These are phyloP conservation scores for Eupithecia inturbata DNA, from an alignment of 2,888 invertebrate genomes.

Conservation along the genomic window DNA sequence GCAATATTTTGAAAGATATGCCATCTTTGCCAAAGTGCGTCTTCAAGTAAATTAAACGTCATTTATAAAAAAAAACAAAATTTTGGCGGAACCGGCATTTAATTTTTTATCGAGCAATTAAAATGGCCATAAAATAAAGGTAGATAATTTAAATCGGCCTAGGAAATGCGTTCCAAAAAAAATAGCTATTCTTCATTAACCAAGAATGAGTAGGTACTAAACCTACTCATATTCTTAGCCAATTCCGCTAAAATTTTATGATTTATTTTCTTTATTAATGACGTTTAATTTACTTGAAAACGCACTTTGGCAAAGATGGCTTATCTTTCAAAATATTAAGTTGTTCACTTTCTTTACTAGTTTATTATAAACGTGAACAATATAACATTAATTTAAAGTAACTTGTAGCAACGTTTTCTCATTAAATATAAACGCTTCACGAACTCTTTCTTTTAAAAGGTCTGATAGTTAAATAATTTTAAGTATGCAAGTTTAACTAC, in stretches of 20 bases:
- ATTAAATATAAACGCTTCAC: too few relatives aligned
- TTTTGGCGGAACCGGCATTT: not conserved
- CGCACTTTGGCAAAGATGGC: too few relatives aligned
- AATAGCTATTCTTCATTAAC: not conserved
- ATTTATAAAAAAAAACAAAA: not conserved
- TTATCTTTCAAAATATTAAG: too few relatives aligned
- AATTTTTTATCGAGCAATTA: not conserved
- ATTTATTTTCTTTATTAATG: too few relatives aligned
- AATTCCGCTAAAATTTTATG: too few relatives aligned
- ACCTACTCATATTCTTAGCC: too few relatives aligned
- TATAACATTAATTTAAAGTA: not conserved
- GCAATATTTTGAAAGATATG: not conserved
- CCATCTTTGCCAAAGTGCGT: not conserved
- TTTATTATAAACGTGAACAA: not conserved
- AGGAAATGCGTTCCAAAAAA: not conserved
- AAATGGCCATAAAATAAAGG: not conserved
- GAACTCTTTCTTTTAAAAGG: too few relatives aligned
- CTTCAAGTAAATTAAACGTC: not conserved
- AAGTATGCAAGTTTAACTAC: too few relatives aligned
- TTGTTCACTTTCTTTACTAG: not conserved
- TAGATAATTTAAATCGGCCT: not conserved
- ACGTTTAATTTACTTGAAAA: too few relatives aligned
- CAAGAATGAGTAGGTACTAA: not conserved
- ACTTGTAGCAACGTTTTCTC: not conserved
- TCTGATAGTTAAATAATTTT: too few relatives aligned